Conservation (phyloP, 2,888 invertebrate species). For the Cantharis lateralis region DNA sequence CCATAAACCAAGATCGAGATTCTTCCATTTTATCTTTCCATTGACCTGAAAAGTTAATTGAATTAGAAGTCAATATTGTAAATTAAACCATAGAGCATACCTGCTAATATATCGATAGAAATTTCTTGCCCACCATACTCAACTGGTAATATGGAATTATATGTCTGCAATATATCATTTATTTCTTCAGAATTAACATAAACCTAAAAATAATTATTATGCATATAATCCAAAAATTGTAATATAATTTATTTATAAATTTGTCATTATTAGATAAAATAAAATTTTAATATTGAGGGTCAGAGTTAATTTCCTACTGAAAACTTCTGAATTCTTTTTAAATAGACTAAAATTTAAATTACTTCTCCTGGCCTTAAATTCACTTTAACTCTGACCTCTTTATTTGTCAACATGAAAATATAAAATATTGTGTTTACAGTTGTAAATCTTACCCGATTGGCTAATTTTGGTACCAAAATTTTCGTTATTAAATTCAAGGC, state of each 20-base stretch:
- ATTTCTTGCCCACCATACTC: neutral
- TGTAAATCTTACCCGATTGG: neutral
- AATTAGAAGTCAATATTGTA: neutral
- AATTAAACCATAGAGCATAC: neutral
- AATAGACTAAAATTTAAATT: no score
- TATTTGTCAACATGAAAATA: no score
- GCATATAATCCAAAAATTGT: no score
- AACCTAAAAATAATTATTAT: neutral
- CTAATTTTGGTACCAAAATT: neutral
- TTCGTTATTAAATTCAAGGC: neutral
- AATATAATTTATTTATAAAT: no score
- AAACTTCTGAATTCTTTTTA: no score
- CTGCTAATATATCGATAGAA: neutral
- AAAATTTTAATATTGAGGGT: no score
- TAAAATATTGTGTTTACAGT: neutral
- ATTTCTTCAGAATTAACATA: neutral
- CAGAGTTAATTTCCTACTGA: no score
- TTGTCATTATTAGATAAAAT: no score
- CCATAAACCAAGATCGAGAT: neutral
- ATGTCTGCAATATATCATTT: neutral
- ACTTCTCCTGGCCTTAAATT: no score
- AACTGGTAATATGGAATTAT: neutral
- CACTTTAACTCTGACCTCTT: no score
- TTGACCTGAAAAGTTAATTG: neutral
- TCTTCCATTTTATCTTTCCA: neutral